phyloP scores from a whole-genome alignment of 23 tunicate species.

The Trididemnum nubilum region DNA sequence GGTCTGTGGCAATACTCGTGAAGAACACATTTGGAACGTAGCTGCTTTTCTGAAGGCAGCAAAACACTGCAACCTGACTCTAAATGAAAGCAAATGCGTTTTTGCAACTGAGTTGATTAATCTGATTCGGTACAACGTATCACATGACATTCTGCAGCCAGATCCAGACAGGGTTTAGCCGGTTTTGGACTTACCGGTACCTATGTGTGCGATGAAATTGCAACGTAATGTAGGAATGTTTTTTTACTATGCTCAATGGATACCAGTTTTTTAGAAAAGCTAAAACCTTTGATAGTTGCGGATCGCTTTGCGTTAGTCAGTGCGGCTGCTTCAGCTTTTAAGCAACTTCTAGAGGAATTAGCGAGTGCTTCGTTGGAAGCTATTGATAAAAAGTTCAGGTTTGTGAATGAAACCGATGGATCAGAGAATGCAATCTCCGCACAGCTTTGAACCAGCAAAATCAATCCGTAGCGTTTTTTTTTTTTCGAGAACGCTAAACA shows the following conservation, averaged over 20 bases:
- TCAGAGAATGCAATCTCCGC: neutral
- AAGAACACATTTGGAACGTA: neutral
- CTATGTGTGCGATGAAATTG: neutral
- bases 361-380: neutral
- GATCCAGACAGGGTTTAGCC: neutral
- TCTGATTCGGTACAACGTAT: neutral
- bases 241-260: neutral
- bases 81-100: too few relatives aligned
- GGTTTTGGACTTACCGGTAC: neutral
- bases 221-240: neutral
- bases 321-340: neutral
- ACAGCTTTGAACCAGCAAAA: neutral
- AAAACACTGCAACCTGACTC: neutral
- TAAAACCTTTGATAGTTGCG: neutral
- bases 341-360: neutral
- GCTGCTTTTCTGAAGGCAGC: neutral
- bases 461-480: neutral
- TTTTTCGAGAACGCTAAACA: neutral
- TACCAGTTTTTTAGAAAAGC: neutral
- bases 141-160: too few relatives aligned
- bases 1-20: neutral
- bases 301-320: neutral
- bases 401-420: too few relatives aligned
- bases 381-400: neutral
- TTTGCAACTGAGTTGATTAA: neutral